phyloP scores from a whole-genome alignment of 2,113 vertebrate species.

The Ellobius talpinus region DNA sequence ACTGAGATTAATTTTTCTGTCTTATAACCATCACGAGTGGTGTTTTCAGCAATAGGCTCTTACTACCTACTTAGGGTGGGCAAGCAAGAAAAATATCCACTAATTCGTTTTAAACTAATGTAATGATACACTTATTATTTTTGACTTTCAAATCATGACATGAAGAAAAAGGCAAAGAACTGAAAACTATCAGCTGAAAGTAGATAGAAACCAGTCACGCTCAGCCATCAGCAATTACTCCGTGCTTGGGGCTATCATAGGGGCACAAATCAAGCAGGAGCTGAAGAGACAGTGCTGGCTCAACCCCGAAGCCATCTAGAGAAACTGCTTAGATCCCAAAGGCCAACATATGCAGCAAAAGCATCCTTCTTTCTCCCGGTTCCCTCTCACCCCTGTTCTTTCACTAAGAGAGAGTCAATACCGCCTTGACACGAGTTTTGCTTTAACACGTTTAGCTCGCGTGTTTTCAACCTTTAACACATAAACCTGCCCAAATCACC shows the following conservation, averaged over 20 bases:
- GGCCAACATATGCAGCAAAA: accelerated
- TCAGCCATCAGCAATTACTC: neutral
- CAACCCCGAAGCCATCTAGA: neutral
- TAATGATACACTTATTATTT: conserved; percentile 63
- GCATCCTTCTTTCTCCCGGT: neutral
- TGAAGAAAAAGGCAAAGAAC: conserved; percentile 73
- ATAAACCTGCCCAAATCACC: conserved; percentile 24
- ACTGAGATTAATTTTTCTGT: neutral
- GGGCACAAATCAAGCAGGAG: neutral
- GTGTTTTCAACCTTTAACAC: conserved; percentile 54
- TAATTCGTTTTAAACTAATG: neutral
- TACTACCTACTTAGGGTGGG: neutral
- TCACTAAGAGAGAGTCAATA: neutral
- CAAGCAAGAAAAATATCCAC: neutral
- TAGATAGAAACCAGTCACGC: conserved; percentile 46
- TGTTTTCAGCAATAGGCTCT: neutral
- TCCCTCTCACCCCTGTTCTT: neutral
- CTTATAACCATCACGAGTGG: neutral
- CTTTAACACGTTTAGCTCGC: conserved; percentile 22
- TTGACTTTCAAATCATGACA: conserved; percentile 71
- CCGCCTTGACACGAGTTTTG: conserved; percentile 8
- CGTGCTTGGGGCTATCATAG: neutral
- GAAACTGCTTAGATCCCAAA: neutral
- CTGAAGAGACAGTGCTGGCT: neutral
- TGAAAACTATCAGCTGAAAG: conserved; percentile 63